Base-by-base conservation (phyloP, 2,888 invertebrate genomes). In the Tanytarsus gracilentus region DNA sequence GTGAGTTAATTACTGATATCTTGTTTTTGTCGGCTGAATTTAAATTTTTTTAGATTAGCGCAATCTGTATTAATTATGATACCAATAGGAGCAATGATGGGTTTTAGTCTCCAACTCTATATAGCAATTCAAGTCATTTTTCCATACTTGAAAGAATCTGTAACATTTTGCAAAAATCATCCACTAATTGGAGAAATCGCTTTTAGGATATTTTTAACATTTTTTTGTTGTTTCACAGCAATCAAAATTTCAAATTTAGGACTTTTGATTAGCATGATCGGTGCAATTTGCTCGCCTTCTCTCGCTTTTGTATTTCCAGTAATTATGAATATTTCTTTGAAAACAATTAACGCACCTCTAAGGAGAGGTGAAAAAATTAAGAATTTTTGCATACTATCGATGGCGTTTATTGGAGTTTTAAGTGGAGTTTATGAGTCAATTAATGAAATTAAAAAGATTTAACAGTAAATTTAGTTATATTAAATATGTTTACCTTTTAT, bases 61-160 rank as follows among this genome's bases (percentile, higher is more conserved):
- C 84, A 88, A 72, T 78, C 81, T 61, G 91, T 94, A 21, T 86
- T 89, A 69, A 70, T 85, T 14, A 79, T 90, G 68, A 92, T 96
- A 67, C 86, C 89, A 0, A 65, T 88, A 44, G 91, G 91, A 9
- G 89, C 98, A 62, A 78, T 95, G 65, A 79, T 96, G 64, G 87
- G 93, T 0, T 98, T 95, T 74, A 88, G 94, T 0, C 79, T 98
- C 16, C 97, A 97, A 76, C 88, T 98, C 71, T 97, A 95, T 73
- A 95, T 98, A 40, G 93, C 97, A 0, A 80, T 95, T 49, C 85
- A 85, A 61, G 88, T 97, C 62, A 84, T 93, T 66, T 92, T 90
- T 88, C 92, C 95, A 0, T 71, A 75, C 27, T 72, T 88, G 27
- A 71, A 73, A 59, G 71, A 75, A 59, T 73, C 76, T 65, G 76